A percentile compares a stretch with the other conserved stretches of the same genome.
phyloP scores from a whole-genome alignment of 2,113 vertebrate genomes.

The Pampusana beccarii region DNA sequence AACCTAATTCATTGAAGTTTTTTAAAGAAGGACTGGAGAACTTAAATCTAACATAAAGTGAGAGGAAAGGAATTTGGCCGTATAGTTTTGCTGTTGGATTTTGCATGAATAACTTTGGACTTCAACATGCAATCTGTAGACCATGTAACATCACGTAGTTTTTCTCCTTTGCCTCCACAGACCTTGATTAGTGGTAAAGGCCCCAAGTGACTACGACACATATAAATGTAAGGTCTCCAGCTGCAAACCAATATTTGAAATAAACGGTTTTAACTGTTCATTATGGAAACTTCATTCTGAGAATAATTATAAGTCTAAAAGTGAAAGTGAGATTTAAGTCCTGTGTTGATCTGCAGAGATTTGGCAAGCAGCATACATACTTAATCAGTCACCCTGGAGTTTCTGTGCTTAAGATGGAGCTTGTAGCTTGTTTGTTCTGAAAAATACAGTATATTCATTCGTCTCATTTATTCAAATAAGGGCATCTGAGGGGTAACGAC shows the following conservation, averaged over 20 bases:
- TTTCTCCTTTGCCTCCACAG: conserved; percentile 25
- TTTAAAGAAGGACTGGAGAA: not conserved
- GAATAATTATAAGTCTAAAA: conserved; percentile 68
- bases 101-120: not conserved
- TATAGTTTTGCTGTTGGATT: not conserved
- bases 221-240: conserved; percentile 53
- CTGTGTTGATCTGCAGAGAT: conserved; percentile 61
- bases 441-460: conserved; percentile 42
- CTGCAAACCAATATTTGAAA: conserved; percentile 74
- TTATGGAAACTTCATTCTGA: conserved; percentile 65
- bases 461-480: conserved; percentile 37
- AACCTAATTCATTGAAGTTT: not conserved
- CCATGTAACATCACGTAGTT: not conserved
- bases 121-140: not conserved
- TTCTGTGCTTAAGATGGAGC: conserved; percentile 22
- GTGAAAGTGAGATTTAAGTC: conserved; percentile 71
- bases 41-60: not conserved
- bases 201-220: conserved; percentile 29
- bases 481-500: not conserved
- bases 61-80: not conserved
- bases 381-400: conserved; percentile 44
- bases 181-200: conserved; percentile 37
- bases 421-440: conserved; percentile 42
- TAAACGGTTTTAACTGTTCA: conserved; percentile 57
- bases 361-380: conserved; percentile 56